Percentiles rank a stretch among this genome's conserved stretches.
phyloP scores from a whole-genome alignment of 23 tunicate genomes.

The Botrylloides violaceus region DNA sequence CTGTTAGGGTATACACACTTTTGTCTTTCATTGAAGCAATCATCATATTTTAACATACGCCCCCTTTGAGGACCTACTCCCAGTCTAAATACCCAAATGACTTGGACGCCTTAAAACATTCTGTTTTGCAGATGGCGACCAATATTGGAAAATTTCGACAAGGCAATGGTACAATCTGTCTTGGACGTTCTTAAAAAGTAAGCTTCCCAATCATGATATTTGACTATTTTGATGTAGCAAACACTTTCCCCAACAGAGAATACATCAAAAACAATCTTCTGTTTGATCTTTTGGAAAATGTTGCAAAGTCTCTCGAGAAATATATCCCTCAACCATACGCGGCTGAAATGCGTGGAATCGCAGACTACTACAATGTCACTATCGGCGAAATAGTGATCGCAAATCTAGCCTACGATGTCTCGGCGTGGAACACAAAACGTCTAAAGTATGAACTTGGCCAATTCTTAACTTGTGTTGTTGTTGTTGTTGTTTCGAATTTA shows the following conservation, averaged over 20 bases:
- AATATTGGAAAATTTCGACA: conserved; percentile 9
- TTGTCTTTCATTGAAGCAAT: too few species aligned
- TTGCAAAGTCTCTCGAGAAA: conserved; percentile 20
- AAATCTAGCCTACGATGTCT: conserved; percentile 65
- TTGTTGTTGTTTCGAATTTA: too few species aligned
- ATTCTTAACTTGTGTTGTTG: too few species aligned
- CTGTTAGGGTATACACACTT: too few species aligned
- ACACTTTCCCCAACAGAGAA: not conserved
- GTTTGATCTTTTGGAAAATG: not conserved
- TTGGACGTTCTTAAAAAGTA: conserved; percentile 6
- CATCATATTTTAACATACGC: too few species aligned
- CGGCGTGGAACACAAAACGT: conserved; percentile 46
- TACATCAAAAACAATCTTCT: not conserved
- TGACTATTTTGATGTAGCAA: not conserved
- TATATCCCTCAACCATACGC: conserved; percentile 73
- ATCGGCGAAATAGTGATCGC: conserved; percentile 39
- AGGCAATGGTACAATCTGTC: not conserved
- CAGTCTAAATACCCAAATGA: too few species aligned
- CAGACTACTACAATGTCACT: conserved; percentile 1
- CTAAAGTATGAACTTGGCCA: not conserved
- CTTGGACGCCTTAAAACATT: too few species aligned
- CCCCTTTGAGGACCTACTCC: too few species aligned
- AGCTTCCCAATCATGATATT: too few species aligned
- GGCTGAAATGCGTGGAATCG: conserved; percentile 67
- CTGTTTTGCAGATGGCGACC: conserved; percentile 14